Base-by-base conservation (phyloP, 2,888 invertebrate genomes). In the Rhogogaster chlorosoma region DNA sequence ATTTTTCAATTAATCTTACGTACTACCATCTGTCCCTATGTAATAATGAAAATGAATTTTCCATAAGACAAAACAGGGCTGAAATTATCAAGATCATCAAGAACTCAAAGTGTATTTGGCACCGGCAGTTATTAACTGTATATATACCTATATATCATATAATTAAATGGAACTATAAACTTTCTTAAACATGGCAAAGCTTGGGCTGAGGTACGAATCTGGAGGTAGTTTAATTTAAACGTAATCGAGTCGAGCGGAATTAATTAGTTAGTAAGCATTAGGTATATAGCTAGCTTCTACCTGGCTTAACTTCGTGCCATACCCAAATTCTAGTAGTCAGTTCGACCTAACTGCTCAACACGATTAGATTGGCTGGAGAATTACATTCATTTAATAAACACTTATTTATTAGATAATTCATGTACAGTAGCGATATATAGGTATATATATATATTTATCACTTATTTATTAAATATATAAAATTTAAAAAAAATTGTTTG, bases 251-350 rank as follows among this genome's bases (percentile, higher is more conserved):
- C 32, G 61, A 6, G 10, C 2, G 80, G 36, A 61, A 61, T 80
- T 80, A 80, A 57, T 80, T 80, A 78, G 53, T 78, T 78, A 29
- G 57, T 80, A 61, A 80, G 38, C 80, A 80, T 61, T 80, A 61
- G 61, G 80, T 61, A 61, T 57, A 61, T 38, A 38, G 36, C 36
- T n/a, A 61, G 22, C 36, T 75, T 15, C 75, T 22, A 45, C 75
- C 75, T 45, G 75, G 75, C 42, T 75, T 45, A 75, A 26, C 45
- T 45, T 26, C 22, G 38, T 75, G 1, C 75, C 45, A 45, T 75
- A 45, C 38, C 26, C 9, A 61, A 61, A 61, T 61, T 26, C 61
- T 26, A 26, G 26, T 61, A 26, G 61, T 61, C 26, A 12, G 9
- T 67, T 18, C 32, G 32, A 32, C 67, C 67, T 32, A 67, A 67